These are phyloP conservation scores for Camarhynchus parvulus DNA, from an alignment of 2,113 vertebrate species.

Conservation along the genomic window DNA sequence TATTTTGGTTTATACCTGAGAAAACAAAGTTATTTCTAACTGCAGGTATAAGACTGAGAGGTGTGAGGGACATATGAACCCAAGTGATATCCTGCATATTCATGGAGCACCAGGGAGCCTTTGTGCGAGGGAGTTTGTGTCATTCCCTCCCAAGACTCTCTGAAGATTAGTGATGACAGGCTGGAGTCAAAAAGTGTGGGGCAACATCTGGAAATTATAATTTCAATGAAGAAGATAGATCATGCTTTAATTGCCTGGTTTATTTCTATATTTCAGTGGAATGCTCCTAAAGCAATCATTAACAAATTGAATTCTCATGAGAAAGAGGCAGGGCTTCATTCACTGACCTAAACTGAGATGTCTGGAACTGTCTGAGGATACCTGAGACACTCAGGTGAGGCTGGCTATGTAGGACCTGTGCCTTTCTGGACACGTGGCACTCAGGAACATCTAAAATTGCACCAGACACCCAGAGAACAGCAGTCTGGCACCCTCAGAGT, in stretches of 20 bases:
- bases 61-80: background rate
- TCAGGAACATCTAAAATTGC: background rate
- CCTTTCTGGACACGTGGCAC: background rate
- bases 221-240: background rate
- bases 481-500: background rate
- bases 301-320: background rate
- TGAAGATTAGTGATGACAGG: background rate
- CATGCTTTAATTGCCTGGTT: background rate
- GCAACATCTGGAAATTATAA: background rate
- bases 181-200: background rate
- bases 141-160: background rate
- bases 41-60: background rate
- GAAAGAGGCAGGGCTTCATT: background rate
- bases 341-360: background rate
- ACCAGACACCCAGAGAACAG: background rate
- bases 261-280: background rate
- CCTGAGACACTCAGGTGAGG: background rate
- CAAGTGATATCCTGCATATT: background rate
- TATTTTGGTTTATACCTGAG: background rate
- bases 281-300: background rate
- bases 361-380: background rate
- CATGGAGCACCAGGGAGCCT: background rate
- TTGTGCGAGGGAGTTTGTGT: background rate
- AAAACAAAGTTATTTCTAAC: background rate
- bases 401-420: rapidly evolving